Conservation (phyloP, 2,888 invertebrate genomes). For the Clusia tigrina region DNA sequence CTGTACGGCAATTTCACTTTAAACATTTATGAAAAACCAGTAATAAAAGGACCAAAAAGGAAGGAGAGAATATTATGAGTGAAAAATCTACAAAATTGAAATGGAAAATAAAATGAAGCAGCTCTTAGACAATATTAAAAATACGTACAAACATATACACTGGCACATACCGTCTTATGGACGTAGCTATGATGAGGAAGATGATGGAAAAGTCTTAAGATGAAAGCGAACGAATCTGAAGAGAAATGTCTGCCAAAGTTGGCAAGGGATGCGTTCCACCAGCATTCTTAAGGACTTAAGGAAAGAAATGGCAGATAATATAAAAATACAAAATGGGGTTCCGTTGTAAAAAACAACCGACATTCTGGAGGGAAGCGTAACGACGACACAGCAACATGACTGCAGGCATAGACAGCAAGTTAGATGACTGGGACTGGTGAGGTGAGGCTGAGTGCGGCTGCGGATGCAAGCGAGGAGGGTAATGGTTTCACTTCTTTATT, state of each 20-base stretch:
- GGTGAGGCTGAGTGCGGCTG: not conserved
- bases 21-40: slow-evolving; percentile 33
- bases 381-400: not conserved
- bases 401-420: slow-evolving; percentile 16
- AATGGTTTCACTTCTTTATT: slow-evolving; percentile 45
- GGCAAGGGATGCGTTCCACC: not conserved
- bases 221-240: slow-evolving; percentile 41
- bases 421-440: not conserved
- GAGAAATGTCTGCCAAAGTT: slow-evolving; percentile 3
- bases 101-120: slow-evolving; percentile 53
- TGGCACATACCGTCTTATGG: slow-evolving; percentile 15
- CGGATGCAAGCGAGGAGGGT: slow-evolving; percentile 18
- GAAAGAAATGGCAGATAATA: slow-evolving; percentile 3
- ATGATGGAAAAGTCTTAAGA: slow-evolving; percentile 49
- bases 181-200: slow-evolving; percentile 17
- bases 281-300: not conserved
- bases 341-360: slow-evolving; percentile 19
- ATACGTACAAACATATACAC: slow-evolving; percentile 31
- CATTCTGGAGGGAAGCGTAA: slow-evolving; percentile 18
- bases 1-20: slow-evolving; percentile 39
- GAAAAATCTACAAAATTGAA: slow-evolving; percentile 53
- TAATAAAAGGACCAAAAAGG: slow-evolving; percentile 34
- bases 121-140: slow-evolving; percentile 52
- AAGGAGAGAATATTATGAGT: slow-evolving; percentile 43
- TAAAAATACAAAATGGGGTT: slow-evolving; percentile 28